phyloP scores from a whole-genome alignment of 2,888 invertebrate genomes.

The Ochropacha duplaris region DNA sequence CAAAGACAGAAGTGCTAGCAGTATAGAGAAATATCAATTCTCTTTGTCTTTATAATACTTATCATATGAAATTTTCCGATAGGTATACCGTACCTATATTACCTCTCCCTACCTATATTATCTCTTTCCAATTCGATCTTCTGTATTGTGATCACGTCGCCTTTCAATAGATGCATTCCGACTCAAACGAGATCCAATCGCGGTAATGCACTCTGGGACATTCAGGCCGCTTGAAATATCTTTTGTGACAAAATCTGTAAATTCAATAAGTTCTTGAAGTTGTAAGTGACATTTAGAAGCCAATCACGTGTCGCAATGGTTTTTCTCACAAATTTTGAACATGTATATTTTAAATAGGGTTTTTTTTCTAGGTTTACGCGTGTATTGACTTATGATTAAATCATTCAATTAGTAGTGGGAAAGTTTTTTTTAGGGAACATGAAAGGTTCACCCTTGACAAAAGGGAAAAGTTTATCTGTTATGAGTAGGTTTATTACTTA shows the following conservation, averaged over 20 bases:
- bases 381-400: no score
- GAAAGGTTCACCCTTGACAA: no score
- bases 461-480: no score
- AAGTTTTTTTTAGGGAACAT: no score
- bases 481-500: no score
- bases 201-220: not conserved
- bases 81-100: no score
- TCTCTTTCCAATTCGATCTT: not conserved
- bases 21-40: not conserved
- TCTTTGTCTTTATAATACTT: not conserved
- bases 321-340: no score
- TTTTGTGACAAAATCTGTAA: not conserved
- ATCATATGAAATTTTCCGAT: not conserved
- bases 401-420: no score
- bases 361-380: no score
- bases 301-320: no score
- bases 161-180: constrained; percentile 1
- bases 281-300: not conserved
- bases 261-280: not conserved
- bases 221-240: not conserved
- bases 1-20: not conserved
- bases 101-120: no score
- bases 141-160: constrained; percentile 1
- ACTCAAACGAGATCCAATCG: not conserved
- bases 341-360: no score